Evolutionary conservation across 2,113 vertebrate genomes (phyloP).

Genomic region (Gavialis gangeticus): DNA sequence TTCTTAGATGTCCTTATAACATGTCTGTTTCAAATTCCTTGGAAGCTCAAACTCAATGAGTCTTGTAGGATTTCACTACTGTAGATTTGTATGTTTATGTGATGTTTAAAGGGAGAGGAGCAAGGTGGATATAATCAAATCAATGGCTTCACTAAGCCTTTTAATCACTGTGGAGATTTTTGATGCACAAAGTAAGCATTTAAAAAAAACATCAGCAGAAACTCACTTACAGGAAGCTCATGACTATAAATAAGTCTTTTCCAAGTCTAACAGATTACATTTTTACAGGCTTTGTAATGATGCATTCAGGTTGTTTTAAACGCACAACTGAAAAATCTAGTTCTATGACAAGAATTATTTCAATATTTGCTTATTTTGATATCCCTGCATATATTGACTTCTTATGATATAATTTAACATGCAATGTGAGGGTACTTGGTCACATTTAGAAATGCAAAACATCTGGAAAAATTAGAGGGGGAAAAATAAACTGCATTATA

Average conservation of each 20-base stretch:
- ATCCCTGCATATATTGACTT: slow-evolving; percentile 21
- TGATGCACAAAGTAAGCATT: neutral
- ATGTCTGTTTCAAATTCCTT: neutral
- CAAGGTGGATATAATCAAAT: neutral
- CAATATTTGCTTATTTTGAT: neutral
- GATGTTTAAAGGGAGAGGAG: neutral
- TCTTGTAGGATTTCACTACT: neutral
- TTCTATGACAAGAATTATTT: slow-evolving; percentile 22
- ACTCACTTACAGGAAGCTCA: neutral
- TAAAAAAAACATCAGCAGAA: neutral
- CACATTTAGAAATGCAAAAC: slow-evolving; percentile 11
- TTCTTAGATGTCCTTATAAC: neutral
- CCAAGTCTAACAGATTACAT: slow-evolving; percentile 43
- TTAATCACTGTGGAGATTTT: neutral
- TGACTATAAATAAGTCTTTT: neutral
- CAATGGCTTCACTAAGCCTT: neutral
- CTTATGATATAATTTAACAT: slow-evolving; percentile 21
- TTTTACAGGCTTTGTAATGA: slow-evolving; percentile 64
- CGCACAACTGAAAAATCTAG: slow-evolving; percentile 6
- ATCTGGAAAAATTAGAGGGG: slow-evolving; percentile 42
- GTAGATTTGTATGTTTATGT: neutral
- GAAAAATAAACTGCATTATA: slow-evolving; percentile 65
- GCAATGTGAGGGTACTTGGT: neutral
- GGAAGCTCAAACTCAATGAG: neutral
- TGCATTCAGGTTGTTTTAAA: slow-evolving; percentile 52